A percentile compares a stretch with the other conserved stretches of the same genome.
Evolutionary conservation across 2,888 invertebrate species (phyloP).

Genomic region (Noctua comes): DNA sequence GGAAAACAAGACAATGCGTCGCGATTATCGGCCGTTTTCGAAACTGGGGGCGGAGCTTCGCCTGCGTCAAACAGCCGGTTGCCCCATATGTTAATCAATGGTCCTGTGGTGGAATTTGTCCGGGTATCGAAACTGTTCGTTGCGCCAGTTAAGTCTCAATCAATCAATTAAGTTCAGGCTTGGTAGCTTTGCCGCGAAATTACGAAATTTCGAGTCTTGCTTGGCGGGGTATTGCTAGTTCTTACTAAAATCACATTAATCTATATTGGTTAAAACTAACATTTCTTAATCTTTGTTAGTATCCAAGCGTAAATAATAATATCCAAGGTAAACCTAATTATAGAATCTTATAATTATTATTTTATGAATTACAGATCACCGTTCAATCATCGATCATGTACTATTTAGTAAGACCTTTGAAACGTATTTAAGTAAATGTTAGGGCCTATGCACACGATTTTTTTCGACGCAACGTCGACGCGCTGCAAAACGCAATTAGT

Average conservation of each 20-base stretch:
- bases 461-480: background rate
- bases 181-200: slow-evolving; percentile 20
- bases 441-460: background rate
- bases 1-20: slow-evolving; percentile 77
- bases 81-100: slow-evolving; percentile 57
- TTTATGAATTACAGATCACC: too few species aligned
- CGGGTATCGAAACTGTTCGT: slow-evolving; percentile 34
- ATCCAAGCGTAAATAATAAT: background rate
- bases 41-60: slow-evolving; percentile 68
- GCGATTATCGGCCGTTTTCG: slow-evolving; percentile 75
- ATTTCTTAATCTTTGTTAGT: background rate
- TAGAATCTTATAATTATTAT: background rate
- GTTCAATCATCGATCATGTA: background rate
- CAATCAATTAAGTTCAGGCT: slow-evolving; percentile 31
- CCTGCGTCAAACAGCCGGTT: slow-evolving; percentile 53
- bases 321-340: background rate
- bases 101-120: slow-evolving; percentile 23
- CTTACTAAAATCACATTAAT: background rate
- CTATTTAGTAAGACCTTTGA: background rate
- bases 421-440: background rate
- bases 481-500: background rate
- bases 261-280: background rate
- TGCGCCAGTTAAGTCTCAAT: slow-evolving; percentile 43
- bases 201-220: slow-evolving; percentile 13
- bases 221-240: background rate